These are phyloP conservation scores for Onthophagus taurus DNA, from an alignment of 1,140 invertebrate species.

Conservation along the genomic window DNA sequence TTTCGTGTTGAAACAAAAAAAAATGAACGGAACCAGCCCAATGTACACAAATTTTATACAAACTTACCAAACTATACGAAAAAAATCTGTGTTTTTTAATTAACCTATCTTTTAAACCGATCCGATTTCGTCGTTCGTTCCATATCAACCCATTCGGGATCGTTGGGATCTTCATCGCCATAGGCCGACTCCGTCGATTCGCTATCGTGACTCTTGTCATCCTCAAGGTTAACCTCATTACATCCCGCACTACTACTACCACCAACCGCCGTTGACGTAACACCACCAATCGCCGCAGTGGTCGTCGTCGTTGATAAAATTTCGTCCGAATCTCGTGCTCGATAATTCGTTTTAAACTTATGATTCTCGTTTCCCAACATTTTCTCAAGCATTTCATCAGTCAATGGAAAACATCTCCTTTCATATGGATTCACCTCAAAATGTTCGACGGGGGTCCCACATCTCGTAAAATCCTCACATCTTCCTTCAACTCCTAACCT, in stretches of 20 bases:
- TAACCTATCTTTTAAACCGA: constrained; percentile 27
- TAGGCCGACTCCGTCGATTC: constrained; percentile 53
- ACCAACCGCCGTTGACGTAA: background rate
- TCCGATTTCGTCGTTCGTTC: constrained; percentile 25
- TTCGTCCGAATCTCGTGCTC: constrained; percentile 27
- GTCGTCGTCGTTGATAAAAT: constrained; percentile 7
- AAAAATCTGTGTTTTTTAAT: background rate
- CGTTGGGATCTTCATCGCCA: constrained; percentile 67
- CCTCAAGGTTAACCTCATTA: constrained; percentile 12
- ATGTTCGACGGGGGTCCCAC: constrained; percentile 28
- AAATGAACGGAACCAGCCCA: constrained; percentile 15
- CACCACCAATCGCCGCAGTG: constrained; percentile 12
- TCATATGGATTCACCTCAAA: constrained; percentile 55
- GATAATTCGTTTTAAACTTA: constrained; percentile 33
- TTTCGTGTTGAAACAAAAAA: no score
- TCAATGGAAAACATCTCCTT: constrained; percentile 61
- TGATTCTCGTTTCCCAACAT: constrained; percentile 57
- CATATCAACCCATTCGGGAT: constrained; percentile 62
- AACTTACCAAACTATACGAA: background rate
- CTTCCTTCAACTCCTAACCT: constrained; percentile 18
- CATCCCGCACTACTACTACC: background rate
- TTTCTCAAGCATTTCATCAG: constrained; percentile 56
- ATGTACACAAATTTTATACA: constrained; percentile 1
- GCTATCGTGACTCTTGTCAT: constrained; percentile 35
- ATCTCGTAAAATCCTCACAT: constrained; percentile 31